Conservation (phyloP, 2,888 invertebrate genomes). For the Aphrophora alni region DNA sequence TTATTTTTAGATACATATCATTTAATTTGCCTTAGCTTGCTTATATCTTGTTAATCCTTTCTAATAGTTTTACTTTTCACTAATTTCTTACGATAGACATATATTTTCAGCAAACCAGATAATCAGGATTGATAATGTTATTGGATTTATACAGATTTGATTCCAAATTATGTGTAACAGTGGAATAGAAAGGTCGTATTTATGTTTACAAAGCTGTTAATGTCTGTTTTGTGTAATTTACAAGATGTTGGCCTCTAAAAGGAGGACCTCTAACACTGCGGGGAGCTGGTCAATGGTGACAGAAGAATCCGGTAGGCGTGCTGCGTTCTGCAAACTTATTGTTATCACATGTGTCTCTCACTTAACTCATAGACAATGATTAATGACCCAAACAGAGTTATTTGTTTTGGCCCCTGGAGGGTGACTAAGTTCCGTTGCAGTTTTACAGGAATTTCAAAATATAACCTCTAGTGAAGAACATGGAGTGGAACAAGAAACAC, state of each 20-base stretch:
- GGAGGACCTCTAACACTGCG: neutral
- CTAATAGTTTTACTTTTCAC: too few relatives aligned
- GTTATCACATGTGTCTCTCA: neutral
- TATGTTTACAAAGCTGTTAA: neutral
- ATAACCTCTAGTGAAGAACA: too few relatives aligned
- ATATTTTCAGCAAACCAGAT: too few relatives aligned
- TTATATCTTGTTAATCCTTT: too few relatives aligned
- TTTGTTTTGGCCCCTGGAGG: neutral
- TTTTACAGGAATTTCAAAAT: too few relatives aligned
- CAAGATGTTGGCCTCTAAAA: neutral
- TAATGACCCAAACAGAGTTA: neutral
- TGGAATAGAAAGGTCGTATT: neutral
- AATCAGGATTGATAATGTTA: too few relatives aligned
- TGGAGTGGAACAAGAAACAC: too few relatives aligned
- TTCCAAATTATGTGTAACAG: too few relatives aligned
- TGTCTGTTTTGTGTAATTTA: neutral
- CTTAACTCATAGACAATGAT: neutral
- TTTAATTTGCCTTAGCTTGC: too few relatives aligned
- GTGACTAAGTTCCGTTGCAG: neutral
- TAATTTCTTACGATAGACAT: too few relatives aligned
- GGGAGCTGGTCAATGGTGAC: conserved; percentile 1
- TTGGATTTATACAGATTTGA: too few relatives aligned
- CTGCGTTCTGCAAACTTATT: neutral
- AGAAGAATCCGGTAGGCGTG: neutral
- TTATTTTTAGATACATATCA: too few relatives aligned